Evolutionary conservation across 1,140 invertebrate species (phyloP).

Genomic region (Bilobella aurantiaca): DNA sequence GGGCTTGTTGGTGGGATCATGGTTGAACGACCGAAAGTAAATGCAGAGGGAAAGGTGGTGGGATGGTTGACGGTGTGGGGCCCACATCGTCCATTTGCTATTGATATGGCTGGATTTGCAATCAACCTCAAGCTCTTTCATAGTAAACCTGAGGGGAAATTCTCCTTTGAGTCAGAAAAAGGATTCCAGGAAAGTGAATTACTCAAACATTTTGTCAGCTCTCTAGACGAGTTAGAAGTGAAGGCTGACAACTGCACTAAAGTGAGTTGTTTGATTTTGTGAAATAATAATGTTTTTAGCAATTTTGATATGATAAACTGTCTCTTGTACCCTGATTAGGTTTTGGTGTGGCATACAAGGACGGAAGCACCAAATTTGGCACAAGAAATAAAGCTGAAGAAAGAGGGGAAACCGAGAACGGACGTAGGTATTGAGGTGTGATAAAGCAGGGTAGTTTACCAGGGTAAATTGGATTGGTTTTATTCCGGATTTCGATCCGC

Average conservation of each 20-base stretch:
- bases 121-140: slow-evolving; percentile 75
- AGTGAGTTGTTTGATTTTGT: slow-evolving; percentile 41
- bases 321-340: slow-evolving; percentile 41
- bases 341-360: slow-evolving; percentile 93
- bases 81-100: slow-evolving; percentile 60
- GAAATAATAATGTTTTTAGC: background rate
- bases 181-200: slow-evolving; percentile 88
- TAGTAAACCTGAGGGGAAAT: slow-evolving; percentile 61
- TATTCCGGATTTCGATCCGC: too few species aligned
- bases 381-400: slow-evolving; percentile 46
- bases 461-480: too few species aligned
- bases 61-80: slow-evolving; percentile 53
- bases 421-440: background rate
- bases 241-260: slow-evolving; percentile 78
- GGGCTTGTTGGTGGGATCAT: slow-evolving; percentile 81
- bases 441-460: too few species aligned
- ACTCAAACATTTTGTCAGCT: slow-evolving; percentile 58
- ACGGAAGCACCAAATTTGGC: slow-evolving; percentile 70
- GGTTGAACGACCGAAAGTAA: slow-evolving; percentile 63
- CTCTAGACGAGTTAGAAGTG: slow-evolving; percentile 68
- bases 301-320: background rate
- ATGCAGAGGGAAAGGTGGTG: slow-evolving; percentile 56
- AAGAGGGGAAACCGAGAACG: background rate
- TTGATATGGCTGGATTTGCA: slow-evolving; percentile 99
- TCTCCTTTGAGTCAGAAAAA: slow-evolving; percentile 67